Percentiles rank a stretch among this genome's conserved stretches.
These are phyloP conservation scores for Ectropis crepuscularia DNA, from an alignment of 2,888 invertebrate species.

Conservation along the genomic window DNA sequence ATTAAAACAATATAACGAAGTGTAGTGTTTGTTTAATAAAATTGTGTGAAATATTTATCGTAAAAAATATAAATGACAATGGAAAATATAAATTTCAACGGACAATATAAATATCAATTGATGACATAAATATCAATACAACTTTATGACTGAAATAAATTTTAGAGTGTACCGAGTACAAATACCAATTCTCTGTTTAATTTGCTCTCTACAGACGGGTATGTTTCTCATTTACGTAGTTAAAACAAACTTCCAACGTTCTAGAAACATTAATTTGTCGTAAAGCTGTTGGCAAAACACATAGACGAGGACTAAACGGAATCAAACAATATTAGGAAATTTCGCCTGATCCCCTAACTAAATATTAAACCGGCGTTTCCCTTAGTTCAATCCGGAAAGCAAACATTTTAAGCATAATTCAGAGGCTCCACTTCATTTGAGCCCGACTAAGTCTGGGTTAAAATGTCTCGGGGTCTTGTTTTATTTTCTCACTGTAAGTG, in stretches of 20 bases:
- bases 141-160: not conserved
- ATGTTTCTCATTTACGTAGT: slow-evolving; percentile 2
- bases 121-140: too few species aligned
- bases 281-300: slow-evolving; percentile 25
- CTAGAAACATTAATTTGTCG: slow-evolving; percentile 24
- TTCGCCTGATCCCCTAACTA: slow-evolving; percentile 41
- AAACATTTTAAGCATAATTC: slow-evolving; percentile 63
- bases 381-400: slow-evolving; percentile 54
- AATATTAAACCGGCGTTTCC: slow-evolving; percentile 47
- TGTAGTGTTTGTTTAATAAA: too few species aligned
- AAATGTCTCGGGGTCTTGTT: slow-evolving; percentile 62
- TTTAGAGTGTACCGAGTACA: not conserved
- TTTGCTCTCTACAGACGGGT: not conserved
- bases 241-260: slow-evolving; percentile 5
- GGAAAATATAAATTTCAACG: too few species aligned
- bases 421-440: slow-evolving; percentile 66
- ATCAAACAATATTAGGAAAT: slow-evolving; percentile 37
- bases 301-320: slow-evolving; percentile 29
- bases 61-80: too few species aligned
- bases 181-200: not conserved
- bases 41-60: too few species aligned
- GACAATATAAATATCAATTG: too few species aligned
- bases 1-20: too few species aligned
- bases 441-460: slow-evolving; percentile 51
- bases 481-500: slow-evolving; percentile 67